phyloP scores from a whole-genome alignment of 2,888 invertebrate species.

The Tenthredo amoena region DNA sequence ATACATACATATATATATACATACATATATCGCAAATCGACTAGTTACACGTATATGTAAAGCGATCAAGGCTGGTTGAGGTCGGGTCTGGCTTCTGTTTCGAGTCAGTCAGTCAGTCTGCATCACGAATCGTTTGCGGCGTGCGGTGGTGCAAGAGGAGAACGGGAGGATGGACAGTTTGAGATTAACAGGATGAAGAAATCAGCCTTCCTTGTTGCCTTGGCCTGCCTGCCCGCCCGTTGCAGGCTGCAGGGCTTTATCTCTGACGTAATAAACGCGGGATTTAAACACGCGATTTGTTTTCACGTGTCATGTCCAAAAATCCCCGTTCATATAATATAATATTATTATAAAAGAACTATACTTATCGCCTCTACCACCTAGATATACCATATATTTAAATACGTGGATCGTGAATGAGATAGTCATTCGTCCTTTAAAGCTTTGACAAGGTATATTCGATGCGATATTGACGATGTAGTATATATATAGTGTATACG shows the following conservation, averaged over 20 bases:
- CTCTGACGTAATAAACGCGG: not conserved
- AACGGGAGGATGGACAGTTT: slow-evolving; percentile 32
- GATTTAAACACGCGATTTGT: not conserved
- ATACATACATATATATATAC: not conserved
- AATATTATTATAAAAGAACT: not conserved
- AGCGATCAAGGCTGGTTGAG: slow-evolving; percentile 21
- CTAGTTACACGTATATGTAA: not conserved
- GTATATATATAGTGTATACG: not conserved
- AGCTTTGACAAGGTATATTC: not conserved
- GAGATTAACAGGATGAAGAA: slow-evolving; percentile 35
- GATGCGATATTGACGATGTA: not conserved
- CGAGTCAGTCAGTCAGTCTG: slow-evolving; percentile 3
- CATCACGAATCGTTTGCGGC: not conserved
- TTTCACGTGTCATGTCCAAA: slow-evolving; percentile 1
- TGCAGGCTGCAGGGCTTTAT: not conserved
- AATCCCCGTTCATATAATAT: not conserved
- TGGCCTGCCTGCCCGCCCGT: not conserved
- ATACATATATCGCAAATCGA: not conserved
- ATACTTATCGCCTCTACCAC: too few species aligned
- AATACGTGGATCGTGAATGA: not conserved
- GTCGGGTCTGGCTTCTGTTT: slow-evolving; percentile 30
- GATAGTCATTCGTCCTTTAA: not conserved
- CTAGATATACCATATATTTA: not conserved
- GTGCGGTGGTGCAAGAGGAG: not conserved
- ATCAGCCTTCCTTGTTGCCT: slow-evolving; percentile 19